These are phyloP conservation scores for Morelia viridis DNA, from an alignment of 2,797 vertebrate genomes.

Conservation along the genomic window DNA sequence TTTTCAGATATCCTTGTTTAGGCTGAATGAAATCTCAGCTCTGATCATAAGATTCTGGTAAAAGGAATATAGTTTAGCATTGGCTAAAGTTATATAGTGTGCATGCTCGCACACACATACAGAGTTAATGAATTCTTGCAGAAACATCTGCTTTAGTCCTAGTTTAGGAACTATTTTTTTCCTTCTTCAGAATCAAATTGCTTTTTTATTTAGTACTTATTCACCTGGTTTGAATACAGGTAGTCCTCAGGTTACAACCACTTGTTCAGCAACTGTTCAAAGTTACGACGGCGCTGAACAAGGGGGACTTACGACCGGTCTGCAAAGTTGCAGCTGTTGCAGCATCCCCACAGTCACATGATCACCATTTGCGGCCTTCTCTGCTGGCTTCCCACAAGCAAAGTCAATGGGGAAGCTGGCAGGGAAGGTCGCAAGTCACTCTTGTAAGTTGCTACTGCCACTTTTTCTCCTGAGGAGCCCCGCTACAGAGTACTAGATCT, in stretches of 20 bases:
- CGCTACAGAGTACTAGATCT: background rate
- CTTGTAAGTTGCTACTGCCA: background rate
- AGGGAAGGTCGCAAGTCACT: background rate
- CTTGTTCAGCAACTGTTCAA: background rate
- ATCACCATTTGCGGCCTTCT: background rate
- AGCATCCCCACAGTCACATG: background rate
- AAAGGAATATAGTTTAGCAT: background rate
- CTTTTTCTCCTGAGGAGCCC: background rate
- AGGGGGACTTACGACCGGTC: background rate
- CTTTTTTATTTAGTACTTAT: background rate
- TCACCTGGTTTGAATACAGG: slow-evolving; percentile 17
- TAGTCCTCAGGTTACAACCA: background rate
- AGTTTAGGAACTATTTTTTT: background rate
- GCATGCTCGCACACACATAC: background rate
- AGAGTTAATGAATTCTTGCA: slow-evolving; percentile 3
- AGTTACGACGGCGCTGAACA: background rate
- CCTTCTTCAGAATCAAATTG: background rate
- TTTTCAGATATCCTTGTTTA: slow-evolving; percentile 22
- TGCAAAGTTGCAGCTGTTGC: background rate
- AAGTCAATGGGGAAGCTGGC: background rate
- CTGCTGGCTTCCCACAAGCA: background rate
- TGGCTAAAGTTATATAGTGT: background rate
- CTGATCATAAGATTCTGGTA: background rate
- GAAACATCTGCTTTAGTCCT: background rate
- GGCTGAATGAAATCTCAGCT: slow-evolving; percentile 20